phyloP scores from a whole-genome alignment of 2,797 vertebrate genomes.

The Choloepus didactylus region DNA sequence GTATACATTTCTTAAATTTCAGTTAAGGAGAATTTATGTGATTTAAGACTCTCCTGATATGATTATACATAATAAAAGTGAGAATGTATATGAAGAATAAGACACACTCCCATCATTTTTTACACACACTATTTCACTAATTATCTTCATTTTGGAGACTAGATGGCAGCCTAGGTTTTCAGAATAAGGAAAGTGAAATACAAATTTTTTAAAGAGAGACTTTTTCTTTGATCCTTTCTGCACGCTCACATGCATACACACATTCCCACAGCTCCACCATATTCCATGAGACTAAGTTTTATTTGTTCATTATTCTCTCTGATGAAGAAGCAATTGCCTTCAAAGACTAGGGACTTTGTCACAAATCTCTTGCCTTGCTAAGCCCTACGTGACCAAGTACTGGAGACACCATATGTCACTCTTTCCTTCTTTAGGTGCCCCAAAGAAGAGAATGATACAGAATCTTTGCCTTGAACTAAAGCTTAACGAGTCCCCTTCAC shows the following conservation, averaged over 20 bases:
- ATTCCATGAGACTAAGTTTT: not conserved
- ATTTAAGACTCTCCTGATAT: not conserved
- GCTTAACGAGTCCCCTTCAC: not conserved
- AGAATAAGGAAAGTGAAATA: not conserved
- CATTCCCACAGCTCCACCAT: too few species aligned
- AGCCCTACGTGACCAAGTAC: not conserved
- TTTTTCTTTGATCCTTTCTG: not conserved
- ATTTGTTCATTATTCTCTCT: not conserved
- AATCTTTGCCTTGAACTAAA: not conserved
- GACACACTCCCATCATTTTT: not conserved
- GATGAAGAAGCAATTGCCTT: not conserved
- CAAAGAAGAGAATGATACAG: not conserved
- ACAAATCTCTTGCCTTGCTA: not conserved
- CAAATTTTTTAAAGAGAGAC: not conserved
- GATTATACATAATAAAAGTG: not conserved
- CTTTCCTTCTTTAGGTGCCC: not conserved
- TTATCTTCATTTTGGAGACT: not conserved
- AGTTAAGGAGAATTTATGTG: not conserved
- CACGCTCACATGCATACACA: not conserved
- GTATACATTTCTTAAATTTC: constrained; percentile 20
- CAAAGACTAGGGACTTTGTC: not conserved
- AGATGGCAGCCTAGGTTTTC: not conserved
- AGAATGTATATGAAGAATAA: not conserved
- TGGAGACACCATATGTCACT: not conserved
- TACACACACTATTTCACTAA: not conserved